Conservation (phyloP, 2,888 invertebrate genomes). For the Sceliomorpha sp. region DNA sequence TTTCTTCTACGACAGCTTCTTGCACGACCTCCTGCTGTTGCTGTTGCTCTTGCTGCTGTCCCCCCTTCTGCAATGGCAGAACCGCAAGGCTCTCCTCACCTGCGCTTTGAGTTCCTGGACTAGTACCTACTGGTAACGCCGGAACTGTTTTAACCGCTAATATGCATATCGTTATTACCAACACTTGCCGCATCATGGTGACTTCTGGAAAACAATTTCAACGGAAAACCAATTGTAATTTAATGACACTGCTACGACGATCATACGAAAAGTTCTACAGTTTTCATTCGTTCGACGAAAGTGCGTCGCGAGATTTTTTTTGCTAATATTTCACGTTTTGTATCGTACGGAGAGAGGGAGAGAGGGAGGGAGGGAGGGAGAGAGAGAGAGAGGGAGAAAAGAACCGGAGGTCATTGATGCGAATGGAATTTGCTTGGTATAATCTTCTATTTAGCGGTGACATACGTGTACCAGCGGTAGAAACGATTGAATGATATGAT, state of each 20-base stretch:
- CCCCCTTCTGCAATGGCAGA: conserved; percentile 48
- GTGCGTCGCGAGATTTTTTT: neutral
- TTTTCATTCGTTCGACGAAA: no score
- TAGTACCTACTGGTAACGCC: conserved; percentile 83
- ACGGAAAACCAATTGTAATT: no score
- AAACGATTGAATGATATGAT: conserved; percentile 55
- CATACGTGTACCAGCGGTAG: conserved; percentile 31
- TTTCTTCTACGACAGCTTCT: conserved; percentile 41
- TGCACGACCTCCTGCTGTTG: conserved; percentile 50
- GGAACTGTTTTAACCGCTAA: conserved; percentile 83
- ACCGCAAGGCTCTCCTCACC: conserved; percentile 59
- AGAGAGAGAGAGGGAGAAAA: no score
- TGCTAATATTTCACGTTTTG: neutral
- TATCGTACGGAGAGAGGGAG: neutral
- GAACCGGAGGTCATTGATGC: conserved; percentile 49
- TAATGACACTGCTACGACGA: no score
- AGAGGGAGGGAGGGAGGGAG: no score
- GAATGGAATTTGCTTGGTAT: conserved; percentile 40
- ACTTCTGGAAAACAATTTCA: conserved; percentile 75
- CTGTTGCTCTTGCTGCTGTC: conserved; percentile 46
- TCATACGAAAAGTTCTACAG: no score
- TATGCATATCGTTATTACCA: conserved; percentile 81
- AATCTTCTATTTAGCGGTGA: conserved; percentile 50
- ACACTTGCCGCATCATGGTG: conserved; percentile 81
- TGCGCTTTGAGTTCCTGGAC: no score